Evolutionary conservation across 1,140 invertebrate genomes (phyloP).

Genomic region (Hormaphis cornu): DNA sequence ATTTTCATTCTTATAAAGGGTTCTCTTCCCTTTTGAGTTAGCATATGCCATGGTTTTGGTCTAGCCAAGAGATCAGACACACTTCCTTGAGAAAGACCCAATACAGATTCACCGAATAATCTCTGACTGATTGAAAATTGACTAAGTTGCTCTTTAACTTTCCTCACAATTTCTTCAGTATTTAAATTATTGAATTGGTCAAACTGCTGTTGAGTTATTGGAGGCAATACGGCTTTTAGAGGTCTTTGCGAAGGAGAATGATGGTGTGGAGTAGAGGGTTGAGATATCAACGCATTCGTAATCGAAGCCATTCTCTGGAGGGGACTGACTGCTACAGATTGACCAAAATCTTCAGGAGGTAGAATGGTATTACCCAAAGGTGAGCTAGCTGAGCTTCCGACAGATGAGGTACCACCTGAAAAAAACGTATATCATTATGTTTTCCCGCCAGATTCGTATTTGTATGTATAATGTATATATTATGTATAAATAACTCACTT

Average conservation of each 20-base stretch:
- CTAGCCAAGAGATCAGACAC: slow-evolving; percentile 88
- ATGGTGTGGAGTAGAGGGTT: slow-evolving; percentile 73
- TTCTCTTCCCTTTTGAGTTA: slow-evolving; percentile 85
- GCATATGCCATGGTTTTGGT: slow-evolving; percentile 95
- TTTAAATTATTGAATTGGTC: slow-evolving; percentile 97
- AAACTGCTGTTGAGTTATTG: slow-evolving; percentile 97
- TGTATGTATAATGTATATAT: neutral
- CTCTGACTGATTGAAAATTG: slow-evolving; percentile 98
- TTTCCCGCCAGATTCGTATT: neutral
- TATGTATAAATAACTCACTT: slow-evolving; percentile 41
- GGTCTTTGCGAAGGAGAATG: slow-evolving; percentile 73
- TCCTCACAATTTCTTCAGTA: slow-evolving; percentile 95
- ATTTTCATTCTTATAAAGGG: slow-evolving; percentile 98
- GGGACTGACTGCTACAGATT: slow-evolving; percentile 73
- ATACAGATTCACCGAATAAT: slow-evolving; percentile 92
- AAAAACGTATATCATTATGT: neutral
- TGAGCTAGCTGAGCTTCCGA: slow-evolving; percentile 48
- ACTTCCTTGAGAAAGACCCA: slow-evolving; percentile 91
- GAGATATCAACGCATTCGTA: slow-evolving; percentile 89
- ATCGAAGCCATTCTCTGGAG: slow-evolving; percentile 95
- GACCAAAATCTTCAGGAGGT: slow-evolving; percentile 70
- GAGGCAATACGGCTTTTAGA: slow-evolving; percentile 88
- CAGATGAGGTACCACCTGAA: slow-evolving; percentile 17
- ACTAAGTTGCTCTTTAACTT: slow-evolving; percentile 92
- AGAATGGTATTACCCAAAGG: slow-evolving; percentile 71